Evolutionary conservation across 2,888 invertebrate species (phyloP), one percentile per base, ranked within the genome.

Genomic region (Callimorpha dominula): DNA sequence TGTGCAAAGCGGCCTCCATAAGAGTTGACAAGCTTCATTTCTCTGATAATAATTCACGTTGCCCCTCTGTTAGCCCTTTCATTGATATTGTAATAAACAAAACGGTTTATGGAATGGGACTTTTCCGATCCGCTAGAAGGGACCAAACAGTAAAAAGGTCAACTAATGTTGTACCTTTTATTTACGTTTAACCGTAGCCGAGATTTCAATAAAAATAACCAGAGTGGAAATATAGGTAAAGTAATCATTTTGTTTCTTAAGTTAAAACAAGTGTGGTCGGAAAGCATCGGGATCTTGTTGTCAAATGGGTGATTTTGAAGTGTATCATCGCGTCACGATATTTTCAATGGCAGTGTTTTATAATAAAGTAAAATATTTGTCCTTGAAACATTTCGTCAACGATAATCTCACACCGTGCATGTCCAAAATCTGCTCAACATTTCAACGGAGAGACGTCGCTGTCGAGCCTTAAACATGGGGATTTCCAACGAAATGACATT

Each of bases 21-120:
- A 5, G 20, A 60, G 60, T 60, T 31, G 12, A 60, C 20, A 60
- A 60, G 31, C 12, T 7, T 31, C 60, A 31, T 60, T 60, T 31
- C 60, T 60, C 31, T 31, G 60, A 60, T 31, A 14, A 31, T 60
- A 60, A 31, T 31, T 64, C 14, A 57, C 43, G 46, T 75, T 73
- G 73, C 57, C 70, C 65, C 54, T n/a, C 68, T 72, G 74, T 73
- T 31, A 43, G 57, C 72, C 15, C 40, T 11, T 69, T 50, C 63
- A 62, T 68, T 60, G 70, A 72, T 69, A 64, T 65, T 31, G 64
- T 60, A 42, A 68, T 76, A 81, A 82, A 83, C 79, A 81, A 76
- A 73, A 70, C 40, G 54, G 71, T 79, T 79, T 76, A 82, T 72
- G 73, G 72, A 74, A 66, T 74, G 71, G 46, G 68, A 76, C 71